phyloP scores from a whole-genome alignment of 2,888 invertebrate species.

The Spodoptera exigua region DNA sequence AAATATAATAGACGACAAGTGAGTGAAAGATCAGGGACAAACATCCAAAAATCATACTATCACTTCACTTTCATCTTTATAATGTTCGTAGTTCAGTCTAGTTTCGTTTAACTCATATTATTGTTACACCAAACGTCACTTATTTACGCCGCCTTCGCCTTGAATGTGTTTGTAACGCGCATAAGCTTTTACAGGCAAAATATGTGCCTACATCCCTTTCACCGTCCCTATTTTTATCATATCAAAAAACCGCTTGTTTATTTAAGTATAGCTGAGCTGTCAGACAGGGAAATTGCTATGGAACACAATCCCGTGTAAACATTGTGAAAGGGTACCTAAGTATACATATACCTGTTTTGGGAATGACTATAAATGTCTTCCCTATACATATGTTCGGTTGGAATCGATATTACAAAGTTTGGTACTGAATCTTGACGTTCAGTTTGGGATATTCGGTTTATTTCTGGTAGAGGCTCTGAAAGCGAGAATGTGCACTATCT shows the following conservation, averaged over 20 bases:
- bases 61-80: not conserved
- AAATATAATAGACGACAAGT: too few relatives aligned
- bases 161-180: conserved; percentile 28
- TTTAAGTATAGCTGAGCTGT: conserved; percentile 59
- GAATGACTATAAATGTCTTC: conserved; percentile 32
- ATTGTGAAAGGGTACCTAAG: conserved; percentile 55
- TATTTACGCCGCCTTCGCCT: conserved; percentile 23
- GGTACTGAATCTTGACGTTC: not conserved
- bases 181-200: conserved; percentile 22
- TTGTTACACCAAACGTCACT: conserved; percentile 8
- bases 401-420: conserved; percentile 5
- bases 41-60: too few relatives aligned
- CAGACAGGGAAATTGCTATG: conserved; percentile 63
- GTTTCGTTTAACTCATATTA: not conserved
- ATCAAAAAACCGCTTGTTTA: conserved; percentile 42
- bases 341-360: conserved; percentile 44
- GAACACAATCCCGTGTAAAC: conserved; percentile 63
- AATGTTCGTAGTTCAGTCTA: not conserved
- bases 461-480: too few relatives aligned
- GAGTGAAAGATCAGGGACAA: too few relatives aligned
- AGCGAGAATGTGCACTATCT: too few relatives aligned
- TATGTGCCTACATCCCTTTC: conserved; percentile 26
- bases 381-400: conserved; percentile 5
- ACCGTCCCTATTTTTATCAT: conserved; percentile 35
- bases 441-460: conserved; percentile 1